Conservation (phyloP, 2,113 vertebrate species). For the Xenotilapia longispinis region DNA sequence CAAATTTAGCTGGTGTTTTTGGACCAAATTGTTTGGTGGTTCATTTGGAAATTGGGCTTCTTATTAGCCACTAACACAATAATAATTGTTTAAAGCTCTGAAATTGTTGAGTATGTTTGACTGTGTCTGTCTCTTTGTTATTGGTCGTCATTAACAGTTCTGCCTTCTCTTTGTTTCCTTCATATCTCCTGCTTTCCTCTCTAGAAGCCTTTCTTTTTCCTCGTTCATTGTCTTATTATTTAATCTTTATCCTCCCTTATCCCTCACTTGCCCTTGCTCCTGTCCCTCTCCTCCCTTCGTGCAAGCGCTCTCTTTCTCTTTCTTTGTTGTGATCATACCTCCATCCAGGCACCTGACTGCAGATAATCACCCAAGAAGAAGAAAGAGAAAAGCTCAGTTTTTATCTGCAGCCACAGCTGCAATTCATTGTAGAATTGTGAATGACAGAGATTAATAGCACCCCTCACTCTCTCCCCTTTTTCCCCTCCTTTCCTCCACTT, state of each 20-base stretch:
- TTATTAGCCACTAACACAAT: not conserved
- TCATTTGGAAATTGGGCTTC: not conserved
- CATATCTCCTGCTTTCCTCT: not conserved
- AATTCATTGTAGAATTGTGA: slow-evolving; percentile 64
- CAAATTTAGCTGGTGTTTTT: not conserved
- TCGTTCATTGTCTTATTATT: not conserved
- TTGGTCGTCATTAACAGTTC: not conserved
- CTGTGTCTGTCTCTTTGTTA: not conserved
- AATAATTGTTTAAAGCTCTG: not conserved
- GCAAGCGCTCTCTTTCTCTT: not conserved
- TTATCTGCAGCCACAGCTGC: slow-evolving; percentile 75
- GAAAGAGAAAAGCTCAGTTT: slow-evolving; percentile 46
- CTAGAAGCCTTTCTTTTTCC: not conserved
- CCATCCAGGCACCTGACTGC: slow-evolving; percentile 47
- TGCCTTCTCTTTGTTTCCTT: not conserved
- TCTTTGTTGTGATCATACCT: slow-evolving; percentile 58
- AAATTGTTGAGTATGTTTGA: not conserved
- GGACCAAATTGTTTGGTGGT: not conserved
- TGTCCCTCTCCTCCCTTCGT: not conserved
- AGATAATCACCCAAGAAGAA: slow-evolving; percentile 63
- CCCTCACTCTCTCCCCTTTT: not conserved
- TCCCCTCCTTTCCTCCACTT: slow-evolving; percentile 10
- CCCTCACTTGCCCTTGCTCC: not conserved
- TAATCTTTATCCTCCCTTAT: not conserved
- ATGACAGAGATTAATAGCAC: slow-evolving; percentile 57